phyloP scores from a whole-genome alignment of 2,888 invertebrate genomes.

The Leptogaster cylindrica region DNA sequence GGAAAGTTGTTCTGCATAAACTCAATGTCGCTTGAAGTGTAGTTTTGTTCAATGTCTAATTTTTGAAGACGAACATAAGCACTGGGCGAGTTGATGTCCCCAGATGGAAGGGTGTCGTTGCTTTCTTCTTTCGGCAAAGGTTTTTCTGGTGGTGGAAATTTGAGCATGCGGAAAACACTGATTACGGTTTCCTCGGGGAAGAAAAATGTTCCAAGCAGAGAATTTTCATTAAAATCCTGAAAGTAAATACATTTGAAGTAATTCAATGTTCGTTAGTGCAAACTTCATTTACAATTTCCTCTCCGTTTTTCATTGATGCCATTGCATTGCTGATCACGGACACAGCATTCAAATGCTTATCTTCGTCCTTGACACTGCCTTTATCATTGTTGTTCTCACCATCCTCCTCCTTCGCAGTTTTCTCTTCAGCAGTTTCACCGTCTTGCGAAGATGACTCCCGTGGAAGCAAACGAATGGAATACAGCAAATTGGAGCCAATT shows the following conservation, averaged over 20 bases:
- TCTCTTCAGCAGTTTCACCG: not conserved
- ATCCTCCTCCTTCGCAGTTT: conserved; percentile 50
- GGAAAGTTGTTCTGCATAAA: conserved; percentile 60
- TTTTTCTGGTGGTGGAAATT: conserved; percentile 50
- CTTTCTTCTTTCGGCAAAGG: conserved; percentile 55
- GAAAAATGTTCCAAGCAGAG: conserved; percentile 57
- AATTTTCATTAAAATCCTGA: conserved; percentile 56
- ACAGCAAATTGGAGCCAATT: conserved; percentile 73
- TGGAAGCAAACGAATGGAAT: conserved; percentile 63
- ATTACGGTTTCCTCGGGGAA: conserved; percentile 60
- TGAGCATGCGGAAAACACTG: conserved; percentile 59
- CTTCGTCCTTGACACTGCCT: conserved; percentile 38
- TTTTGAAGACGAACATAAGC: conserved; percentile 59
- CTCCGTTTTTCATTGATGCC: conserved; percentile 58
- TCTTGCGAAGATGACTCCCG: not conserved
- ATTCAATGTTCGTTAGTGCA: not conserved
- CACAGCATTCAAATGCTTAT: conserved; percentile 56
- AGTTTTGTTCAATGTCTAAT: conserved; percentile 53
- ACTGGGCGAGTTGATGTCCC: conserved; percentile 57
- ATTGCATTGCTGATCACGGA: conserved; percentile 61
- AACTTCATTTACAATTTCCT: conserved; percentile 51
- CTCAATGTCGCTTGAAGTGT: conserved; percentile 57
- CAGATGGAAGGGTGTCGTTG: conserved; percentile 56
- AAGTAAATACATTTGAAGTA: conserved; percentile 1
- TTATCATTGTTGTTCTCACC: conserved; percentile 52